Percentiles rank a stretch among this genome's conserved stretches.
phyloP scores from a whole-genome alignment of 2,888 invertebrate species.

The Horisme vitalbata region DNA sequence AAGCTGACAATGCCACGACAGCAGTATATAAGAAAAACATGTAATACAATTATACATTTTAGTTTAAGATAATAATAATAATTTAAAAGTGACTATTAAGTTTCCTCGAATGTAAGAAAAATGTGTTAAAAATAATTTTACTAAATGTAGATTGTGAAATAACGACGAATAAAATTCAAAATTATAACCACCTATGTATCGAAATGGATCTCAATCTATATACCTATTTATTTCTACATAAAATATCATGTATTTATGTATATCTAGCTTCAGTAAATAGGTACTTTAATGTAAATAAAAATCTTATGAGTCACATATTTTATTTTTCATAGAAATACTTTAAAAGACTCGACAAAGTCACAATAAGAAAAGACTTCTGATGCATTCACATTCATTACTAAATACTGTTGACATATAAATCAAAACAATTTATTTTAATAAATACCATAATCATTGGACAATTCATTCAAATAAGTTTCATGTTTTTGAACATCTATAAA shows the following conservation, averaged over 20 bases:
- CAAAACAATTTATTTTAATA: constrained; percentile 74
- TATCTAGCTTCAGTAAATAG: too few relatives aligned
- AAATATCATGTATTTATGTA: too few relatives aligned
- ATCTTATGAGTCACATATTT: constrained; percentile 67
- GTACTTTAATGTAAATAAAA: constrained; percentile 63
- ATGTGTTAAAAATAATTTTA: too few relatives aligned
- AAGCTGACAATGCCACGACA: constrained; percentile 52
- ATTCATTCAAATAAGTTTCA: constrained; percentile 74
- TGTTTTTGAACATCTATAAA: constrained; percentile 48
- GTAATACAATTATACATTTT: neutral
- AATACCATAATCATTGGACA: constrained; percentile 75
- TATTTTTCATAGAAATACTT: constrained; percentile 80
- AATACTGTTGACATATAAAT: constrained; percentile 74
- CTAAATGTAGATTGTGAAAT: too few relatives aligned
- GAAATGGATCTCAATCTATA: too few relatives aligned
- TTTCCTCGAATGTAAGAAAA: too few relatives aligned
- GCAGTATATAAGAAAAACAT: neutral
- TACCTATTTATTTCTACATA: too few relatives aligned
- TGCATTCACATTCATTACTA: constrained; percentile 68
- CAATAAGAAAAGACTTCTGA: constrained; percentile 76
- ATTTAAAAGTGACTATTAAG: too few relatives aligned
- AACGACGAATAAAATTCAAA: too few relatives aligned
- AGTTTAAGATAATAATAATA: too few relatives aligned
- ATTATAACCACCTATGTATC: too few relatives aligned
- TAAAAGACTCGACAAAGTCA: constrained; percentile 79